Conservation (phyloP, 2,888 invertebrate genomes). For the Rhopalosiphum nymphaeae region DNA sequence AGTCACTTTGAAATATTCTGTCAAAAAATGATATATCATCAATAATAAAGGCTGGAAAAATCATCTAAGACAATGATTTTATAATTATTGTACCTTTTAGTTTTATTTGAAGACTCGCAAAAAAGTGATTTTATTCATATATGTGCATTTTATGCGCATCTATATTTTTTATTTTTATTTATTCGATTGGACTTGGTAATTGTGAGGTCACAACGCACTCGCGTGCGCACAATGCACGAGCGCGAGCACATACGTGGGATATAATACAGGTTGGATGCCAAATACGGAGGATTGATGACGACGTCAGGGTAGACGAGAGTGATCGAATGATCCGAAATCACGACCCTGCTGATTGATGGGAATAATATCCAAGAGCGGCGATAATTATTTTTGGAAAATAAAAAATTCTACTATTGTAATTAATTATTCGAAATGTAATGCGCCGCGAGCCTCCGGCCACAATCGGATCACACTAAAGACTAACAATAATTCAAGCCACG, state of each 20-base stretch:
- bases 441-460: constrained; percentile 25
- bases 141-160: not conserved
- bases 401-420: constrained; percentile 58
- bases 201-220: constrained; percentile 14
- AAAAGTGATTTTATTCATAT: not conserved
- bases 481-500: constrained; percentile 52
- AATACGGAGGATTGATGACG: constrained; percentile 61
- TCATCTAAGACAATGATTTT: not conserved
- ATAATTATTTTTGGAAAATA: constrained; percentile 60
- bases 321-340: constrained; percentile 64
- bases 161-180: not conserved
- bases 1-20: not conserved
- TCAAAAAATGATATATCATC: not conserved
- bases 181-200: not conserved
- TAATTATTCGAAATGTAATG: constrained; percentile 60
- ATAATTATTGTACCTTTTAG: not conserved
- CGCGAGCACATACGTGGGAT: not conserved
- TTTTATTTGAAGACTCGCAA: not conserved
- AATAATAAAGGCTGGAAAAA: not conserved
- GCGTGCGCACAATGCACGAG: not conserved
- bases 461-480: constrained; percentile 58
- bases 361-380: constrained; percentile 53
- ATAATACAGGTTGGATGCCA: constrained; percentile 33
- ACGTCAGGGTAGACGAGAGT: constrained; percentile 57
- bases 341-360: constrained; percentile 59